Percentiles rank a stretch among this genome's conserved stretches.
Conservation (phyloP, 2,113 vertebrate species). For the Eleginops maclovinus region DNA sequence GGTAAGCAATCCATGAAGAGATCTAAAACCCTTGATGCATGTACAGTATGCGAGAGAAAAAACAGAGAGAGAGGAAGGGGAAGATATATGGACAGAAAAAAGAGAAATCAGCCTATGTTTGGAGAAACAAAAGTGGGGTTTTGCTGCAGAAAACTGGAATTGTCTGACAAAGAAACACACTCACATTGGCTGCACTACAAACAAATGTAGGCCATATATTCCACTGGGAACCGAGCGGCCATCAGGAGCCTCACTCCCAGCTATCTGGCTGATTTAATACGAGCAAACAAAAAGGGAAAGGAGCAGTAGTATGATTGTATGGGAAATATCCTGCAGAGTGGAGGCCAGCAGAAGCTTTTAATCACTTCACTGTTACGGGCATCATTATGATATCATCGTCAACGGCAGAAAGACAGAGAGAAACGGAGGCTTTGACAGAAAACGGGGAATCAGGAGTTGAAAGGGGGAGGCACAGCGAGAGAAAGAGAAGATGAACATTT, state of each 20-base stretch:
- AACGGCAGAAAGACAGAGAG: constrained; percentile 26
- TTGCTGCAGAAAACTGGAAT: constrained; percentile 30
- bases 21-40: constrained; percentile 2
- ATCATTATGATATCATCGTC: constrained; percentile 50
- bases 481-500: constrained; percentile 6
- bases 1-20: constrained; percentile 35
- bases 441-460: constrained; percentile 21
- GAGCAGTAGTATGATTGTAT: constrained; percentile 31
- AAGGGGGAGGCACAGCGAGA: constrained; percentile 15
- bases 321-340: constrained; percentile 38
- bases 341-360: constrained; percentile 56
- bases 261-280: constrained; percentile 60
- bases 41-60: background rate
- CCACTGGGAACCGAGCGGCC: constrained; percentile 67
- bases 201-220: constrained; percentile 82
- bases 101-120: background rate
- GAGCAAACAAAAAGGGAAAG: constrained; percentile 53
- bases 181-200: constrained; percentile 58
- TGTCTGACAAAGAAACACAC: constrained; percentile 38
- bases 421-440: constrained; percentile 20
- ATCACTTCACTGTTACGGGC: constrained; percentile 58
- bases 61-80: background rate
- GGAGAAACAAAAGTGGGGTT: constrained; percentile 4
- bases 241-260: constrained; percentile 66
- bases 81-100: background rate